phyloP scores from a whole-genome alignment of 2,888 invertebrate species.

The Lithodes maja region DNA sequence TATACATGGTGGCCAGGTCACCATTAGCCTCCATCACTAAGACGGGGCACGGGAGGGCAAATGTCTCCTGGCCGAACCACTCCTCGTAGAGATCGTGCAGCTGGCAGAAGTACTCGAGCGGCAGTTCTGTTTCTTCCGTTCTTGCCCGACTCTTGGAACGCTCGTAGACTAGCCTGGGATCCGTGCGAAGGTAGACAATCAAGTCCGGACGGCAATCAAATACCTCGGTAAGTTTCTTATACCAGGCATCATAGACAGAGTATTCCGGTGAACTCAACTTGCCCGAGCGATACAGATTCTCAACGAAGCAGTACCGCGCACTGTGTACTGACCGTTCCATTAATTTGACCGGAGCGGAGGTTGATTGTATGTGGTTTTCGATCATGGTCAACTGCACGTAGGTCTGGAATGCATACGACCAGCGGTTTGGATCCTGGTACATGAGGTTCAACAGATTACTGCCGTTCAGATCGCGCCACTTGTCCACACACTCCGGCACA shows the following conservation, averaged over 20 bases:
- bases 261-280: conserved; percentile 85
- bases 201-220: conserved; percentile 87
- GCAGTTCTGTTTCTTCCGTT: conserved; percentile 87
- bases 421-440: conserved; percentile 77
- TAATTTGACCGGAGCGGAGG: conserved; percentile 81
- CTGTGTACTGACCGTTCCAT: conserved; percentile 93
- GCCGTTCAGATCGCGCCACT: conserved; percentile 87
- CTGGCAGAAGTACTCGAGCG: conserved; percentile 85
- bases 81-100: conserved; percentile 84
- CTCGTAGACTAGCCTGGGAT: conserved; percentile 83
- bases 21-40: conserved; percentile 76
- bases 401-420: conserved; percentile 75
- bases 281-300: conserved; percentile 81
- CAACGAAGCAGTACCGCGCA: conserved; percentile 80
- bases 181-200: conserved; percentile 86
- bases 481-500: conserved; percentile 84
- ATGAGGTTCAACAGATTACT: conserved; percentile 88
- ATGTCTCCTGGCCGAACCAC: conserved; percentile 77
- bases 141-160: conserved; percentile 85
- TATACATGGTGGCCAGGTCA: conserved; percentile 42
- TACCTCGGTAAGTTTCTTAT: conserved; percentile 84
- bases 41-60: conserved; percentile 76
- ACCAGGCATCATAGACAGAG: conserved; percentile 87
- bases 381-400: conserved; percentile 94
- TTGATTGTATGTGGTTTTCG: conserved; percentile 80